Percentiles rank a stretch among this genome's conserved stretches.
These are phyloP conservation scores for Excalfactoria chinensis DNA, from an alignment of 2,113 vertebrate species.

Conservation along the genomic window DNA sequence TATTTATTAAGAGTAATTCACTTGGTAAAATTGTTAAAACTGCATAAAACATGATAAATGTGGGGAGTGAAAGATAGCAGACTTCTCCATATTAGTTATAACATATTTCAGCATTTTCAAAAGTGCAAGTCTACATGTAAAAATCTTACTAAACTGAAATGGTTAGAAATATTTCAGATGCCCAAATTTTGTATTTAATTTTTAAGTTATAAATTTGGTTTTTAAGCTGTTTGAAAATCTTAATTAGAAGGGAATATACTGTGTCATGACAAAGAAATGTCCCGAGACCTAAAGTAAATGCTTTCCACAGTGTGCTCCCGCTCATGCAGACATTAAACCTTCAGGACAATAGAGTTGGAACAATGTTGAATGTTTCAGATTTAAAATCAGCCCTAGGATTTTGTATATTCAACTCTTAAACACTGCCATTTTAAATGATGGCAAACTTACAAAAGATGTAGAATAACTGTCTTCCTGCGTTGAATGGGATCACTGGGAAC, in stretches of 20 bases:
- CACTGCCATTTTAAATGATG: neutral
- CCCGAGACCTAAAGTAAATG: neutral
- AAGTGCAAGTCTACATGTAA: neutral
- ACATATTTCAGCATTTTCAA: neutral
- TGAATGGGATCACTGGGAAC: neutral
- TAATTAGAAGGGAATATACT: neutral
- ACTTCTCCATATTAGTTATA: neutral
- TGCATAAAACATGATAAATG: neutral
- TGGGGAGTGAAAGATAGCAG: neutral
- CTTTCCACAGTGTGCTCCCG: neutral
- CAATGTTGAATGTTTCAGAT: neutral
- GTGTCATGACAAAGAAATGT: neutral
- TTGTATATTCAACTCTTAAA: neutral
- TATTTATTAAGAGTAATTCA: too few species aligned
- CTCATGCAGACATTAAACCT: rapidly evolving
- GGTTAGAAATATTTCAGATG: neutral
- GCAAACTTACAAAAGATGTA: neutral
- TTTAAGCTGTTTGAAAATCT: neutral
- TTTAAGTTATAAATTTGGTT: neutral
- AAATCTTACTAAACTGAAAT: neutral
- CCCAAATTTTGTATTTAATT: neutral
- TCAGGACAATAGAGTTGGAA: neutral
- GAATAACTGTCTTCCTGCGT: neutral
- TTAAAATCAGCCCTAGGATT: neutral
- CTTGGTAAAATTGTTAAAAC: too few species aligned